phyloP scores from a whole-genome alignment of 1,140 invertebrate genomes.

The Zaprionus gabonicus region DNA sequence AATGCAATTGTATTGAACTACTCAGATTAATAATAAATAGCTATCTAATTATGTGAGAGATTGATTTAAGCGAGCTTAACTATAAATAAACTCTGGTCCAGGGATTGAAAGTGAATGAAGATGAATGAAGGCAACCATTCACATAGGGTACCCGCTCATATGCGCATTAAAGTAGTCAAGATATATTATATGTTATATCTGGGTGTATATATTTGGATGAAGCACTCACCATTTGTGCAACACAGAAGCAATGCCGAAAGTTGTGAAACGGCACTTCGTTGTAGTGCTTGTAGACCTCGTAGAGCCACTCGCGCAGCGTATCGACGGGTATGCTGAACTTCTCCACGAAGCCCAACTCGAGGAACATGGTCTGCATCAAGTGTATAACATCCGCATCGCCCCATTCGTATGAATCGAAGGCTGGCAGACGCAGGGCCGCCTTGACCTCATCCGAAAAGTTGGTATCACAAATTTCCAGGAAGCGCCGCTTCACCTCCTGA shows the following conservation, averaged over 20 bases:
- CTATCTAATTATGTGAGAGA: neutral
- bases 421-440: slow-evolving; percentile 88
- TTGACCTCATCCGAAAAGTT: slow-evolving; percentile 84
- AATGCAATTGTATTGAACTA: slow-evolving; percentile 14
- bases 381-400: slow-evolving; percentile 93
- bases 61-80: neutral
- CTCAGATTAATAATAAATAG: slow-evolving; percentile 26
- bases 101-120: neutral
- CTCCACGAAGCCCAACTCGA: slow-evolving; percentile 90
- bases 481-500: slow-evolving; percentile 83
- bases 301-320: slow-evolving; percentile 90
- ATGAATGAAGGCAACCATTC: neutral
- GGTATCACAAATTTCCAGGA: slow-evolving; percentile 84
- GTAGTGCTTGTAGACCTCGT: slow-evolving; percentile 94
- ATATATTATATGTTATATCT: neutral
- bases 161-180: neutral
- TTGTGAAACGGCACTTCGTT: slow-evolving; percentile 96
- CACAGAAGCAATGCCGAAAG: slow-evolving; percentile 95
- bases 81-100: neutral
- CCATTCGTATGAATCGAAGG: slow-evolving; percentile 94
- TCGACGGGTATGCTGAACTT: slow-evolving; percentile 92
- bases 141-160: neutral
- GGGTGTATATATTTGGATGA: no score
- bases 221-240: slow-evolving; percentile 93
- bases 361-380: slow-evolving; percentile 93